Evolutionary conservation across 2,797 vertebrate genomes (phyloP).

Genomic region (Parauchenoglanis ngamensis): DNA sequence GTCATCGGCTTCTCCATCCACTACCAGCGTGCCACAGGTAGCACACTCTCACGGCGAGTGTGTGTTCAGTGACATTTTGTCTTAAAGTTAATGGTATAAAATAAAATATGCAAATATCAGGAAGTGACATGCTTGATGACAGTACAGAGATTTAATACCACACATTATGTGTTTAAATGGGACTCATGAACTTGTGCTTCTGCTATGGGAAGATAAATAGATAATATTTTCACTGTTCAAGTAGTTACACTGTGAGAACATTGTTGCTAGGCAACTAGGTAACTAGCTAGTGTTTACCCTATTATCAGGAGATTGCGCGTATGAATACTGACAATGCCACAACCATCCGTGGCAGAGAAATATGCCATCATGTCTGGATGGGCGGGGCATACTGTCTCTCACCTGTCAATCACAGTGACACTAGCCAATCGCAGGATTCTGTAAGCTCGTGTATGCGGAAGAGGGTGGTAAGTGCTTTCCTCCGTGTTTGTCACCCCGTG

Average conservation of each 20-base stretch:
- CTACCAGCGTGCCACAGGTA: slow-evolving; percentile 87
- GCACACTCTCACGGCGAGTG: slow-evolving; percentile 30
- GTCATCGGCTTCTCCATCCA: slow-evolving; percentile 98
- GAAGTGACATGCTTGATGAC: neutral
- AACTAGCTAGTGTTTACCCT: neutral
- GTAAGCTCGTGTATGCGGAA: neutral
- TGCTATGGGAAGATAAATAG: neutral
- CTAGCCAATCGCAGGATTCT: neutral
- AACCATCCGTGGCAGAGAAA: neutral
- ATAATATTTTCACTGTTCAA: neutral
- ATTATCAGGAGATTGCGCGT: neutral
- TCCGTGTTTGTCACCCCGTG: neutral
- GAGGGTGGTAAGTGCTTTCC: neutral
- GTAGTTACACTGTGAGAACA: neutral
- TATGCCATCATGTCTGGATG: neutral
- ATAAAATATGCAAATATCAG: neutral
- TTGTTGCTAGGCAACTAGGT: slow-evolving; percentile 7
- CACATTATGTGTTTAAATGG: neutral
- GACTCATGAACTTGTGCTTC: neutral
- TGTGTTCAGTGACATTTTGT: neutral
- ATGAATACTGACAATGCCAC: neutral
- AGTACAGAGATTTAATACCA: neutral
- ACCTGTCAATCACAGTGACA: neutral
- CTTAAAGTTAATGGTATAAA: neutral
- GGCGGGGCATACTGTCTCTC: neutral